These are phyloP conservation scores for Serrognathus titanus DNA, from an alignment of 2,888 invertebrate genomes.

Conservation along the genomic window DNA sequence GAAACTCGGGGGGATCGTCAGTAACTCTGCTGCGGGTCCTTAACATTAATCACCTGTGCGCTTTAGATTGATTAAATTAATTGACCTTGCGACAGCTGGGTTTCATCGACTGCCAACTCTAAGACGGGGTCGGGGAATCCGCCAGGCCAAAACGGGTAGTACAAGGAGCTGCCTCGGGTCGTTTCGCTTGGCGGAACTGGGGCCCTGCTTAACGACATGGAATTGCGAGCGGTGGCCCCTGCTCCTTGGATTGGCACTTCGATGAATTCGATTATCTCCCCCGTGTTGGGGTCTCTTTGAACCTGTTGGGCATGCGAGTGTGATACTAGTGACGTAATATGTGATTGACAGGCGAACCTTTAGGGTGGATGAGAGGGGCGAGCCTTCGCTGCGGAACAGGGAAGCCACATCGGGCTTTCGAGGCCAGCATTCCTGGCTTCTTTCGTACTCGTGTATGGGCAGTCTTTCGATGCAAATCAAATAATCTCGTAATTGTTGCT, in stretches of 20 bases:
- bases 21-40: constrained; percentile 32
- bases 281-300: constrained; percentile 71
- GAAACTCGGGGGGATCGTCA: constrained; percentile 66
- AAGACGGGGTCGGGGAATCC: constrained; percentile 59
- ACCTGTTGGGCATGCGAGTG: constrained; percentile 46
- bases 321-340: no score
- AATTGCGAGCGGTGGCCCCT: constrained; percentile 67
- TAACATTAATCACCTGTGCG: background rate
- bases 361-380: constrained; percentile 53
- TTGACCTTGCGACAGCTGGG: no score
- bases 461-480: constrained; percentile 65
- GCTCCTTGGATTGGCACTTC: constrained; percentile 58
- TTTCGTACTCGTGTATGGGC: constrained; percentile 69
- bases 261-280: constrained; percentile 67
- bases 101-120: constrained; percentile 48
- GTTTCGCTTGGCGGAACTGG: constrained; percentile 70
- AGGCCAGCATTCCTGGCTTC: constrained; percentile 65
- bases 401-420: constrained; percentile 54
- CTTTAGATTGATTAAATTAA: background rate
- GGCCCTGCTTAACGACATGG: constrained; percentile 74
- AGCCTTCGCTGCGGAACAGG: constrained; percentile 51
- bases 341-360: constrained; percentile 41
- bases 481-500: constrained; percentile 63
- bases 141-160: constrained; percentile 86
- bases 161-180: constrained; percentile 72